Evolutionary conservation across 2,113 vertebrate genomes (phyloP).

Genomic region (Anoplopoma fimbria): DNA sequence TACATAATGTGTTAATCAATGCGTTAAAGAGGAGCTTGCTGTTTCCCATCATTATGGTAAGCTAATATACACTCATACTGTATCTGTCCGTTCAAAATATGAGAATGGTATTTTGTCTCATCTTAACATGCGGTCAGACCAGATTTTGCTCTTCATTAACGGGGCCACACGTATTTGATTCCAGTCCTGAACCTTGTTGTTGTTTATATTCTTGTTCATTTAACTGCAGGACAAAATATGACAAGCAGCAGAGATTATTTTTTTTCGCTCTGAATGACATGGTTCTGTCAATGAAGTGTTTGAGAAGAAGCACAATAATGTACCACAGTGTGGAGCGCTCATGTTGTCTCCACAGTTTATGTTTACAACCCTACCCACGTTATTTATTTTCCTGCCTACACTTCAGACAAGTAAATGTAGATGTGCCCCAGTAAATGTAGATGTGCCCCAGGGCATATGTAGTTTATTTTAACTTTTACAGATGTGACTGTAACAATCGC

Average conservation of each 20-base stretch:
- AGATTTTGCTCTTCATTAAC: background rate
- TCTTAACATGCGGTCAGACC: background rate
- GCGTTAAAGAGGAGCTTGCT: background rate
- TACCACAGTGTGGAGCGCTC: background rate
- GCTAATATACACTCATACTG: background rate
- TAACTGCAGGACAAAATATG: background rate
- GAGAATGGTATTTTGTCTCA: background rate
- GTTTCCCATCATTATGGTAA: background rate
- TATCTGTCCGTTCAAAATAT: background rate
- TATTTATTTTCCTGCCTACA: background rate
- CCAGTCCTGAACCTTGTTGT: background rate
- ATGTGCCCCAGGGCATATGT: background rate
- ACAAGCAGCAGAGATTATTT: background rate
- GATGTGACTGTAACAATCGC: background rate
- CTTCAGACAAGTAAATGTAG: background rate
- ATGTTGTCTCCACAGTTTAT: background rate
- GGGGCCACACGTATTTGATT: background rate
- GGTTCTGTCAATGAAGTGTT: background rate
- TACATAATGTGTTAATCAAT: too few species aligned
- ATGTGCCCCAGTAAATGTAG: background rate
- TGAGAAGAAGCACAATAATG: background rate
- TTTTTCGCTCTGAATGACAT: background rate
- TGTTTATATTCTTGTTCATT: background rate
- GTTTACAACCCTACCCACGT: background rate
- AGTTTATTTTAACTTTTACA: background rate